Conservation (phyloP, 1,140 invertebrate species). For the Triops longicaudatus region DNA sequence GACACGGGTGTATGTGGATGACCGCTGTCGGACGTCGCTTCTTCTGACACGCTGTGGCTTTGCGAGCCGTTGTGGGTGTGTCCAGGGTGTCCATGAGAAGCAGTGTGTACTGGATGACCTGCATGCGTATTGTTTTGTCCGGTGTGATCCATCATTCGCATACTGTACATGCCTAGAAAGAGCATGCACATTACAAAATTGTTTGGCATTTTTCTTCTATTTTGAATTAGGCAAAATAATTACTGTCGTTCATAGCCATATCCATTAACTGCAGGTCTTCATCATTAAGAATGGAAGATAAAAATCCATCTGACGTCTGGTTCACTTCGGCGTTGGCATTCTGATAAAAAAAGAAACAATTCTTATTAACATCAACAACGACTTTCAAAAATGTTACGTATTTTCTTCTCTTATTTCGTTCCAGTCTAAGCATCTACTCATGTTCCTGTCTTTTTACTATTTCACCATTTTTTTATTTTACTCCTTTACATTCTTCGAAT, state of each 20-base stretch:
- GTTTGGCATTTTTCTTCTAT: no score
- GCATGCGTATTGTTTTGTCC: neutral
- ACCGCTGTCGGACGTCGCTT: constrained; percentile 37
- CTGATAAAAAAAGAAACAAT: neutral
- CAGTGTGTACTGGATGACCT: no score
- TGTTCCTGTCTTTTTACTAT: no score
- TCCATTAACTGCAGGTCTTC: constrained; percentile 81
- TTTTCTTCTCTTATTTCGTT: no score
- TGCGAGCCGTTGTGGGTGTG: constrained; percentile 29
- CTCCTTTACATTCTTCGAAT: no score
- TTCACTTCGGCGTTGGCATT: constrained; percentile 27
- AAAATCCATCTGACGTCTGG: constrained; percentile 55
- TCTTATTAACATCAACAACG: neutral
- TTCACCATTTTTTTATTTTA: no score
- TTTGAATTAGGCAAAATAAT: constrained; percentile 13
- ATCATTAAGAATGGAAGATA: constrained; percentile 75
- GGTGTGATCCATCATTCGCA: constrained; percentile 66
- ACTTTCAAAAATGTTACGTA: no score
- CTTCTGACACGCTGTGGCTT: constrained; percentile 41
- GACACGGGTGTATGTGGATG: constrained; percentile 21
- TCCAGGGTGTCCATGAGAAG: no score
- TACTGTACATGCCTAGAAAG: constrained; percentile 69
- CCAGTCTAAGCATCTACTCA: no score
- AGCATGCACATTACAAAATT: constrained; percentile 20
- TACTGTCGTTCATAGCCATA: constrained; percentile 78